Evolutionary conservation across 2,113 vertebrate genomes (phyloP).

Genomic region (Urocitellus parryii): DNA sequence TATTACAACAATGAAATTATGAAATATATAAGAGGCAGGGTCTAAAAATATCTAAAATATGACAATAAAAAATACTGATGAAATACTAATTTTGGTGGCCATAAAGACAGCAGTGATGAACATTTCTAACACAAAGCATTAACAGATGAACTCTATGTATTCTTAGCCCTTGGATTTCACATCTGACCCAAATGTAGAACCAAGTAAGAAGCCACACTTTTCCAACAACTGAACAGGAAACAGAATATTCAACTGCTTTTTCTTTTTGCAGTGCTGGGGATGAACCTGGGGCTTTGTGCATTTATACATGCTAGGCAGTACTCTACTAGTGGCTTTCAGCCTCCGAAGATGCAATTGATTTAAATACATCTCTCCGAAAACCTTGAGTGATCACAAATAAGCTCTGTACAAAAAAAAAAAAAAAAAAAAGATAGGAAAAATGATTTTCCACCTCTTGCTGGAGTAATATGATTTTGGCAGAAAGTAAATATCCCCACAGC

Average conservation of each 20-base stretch:
- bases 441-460: background rate
- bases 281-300: accelerated
- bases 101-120: background rate
- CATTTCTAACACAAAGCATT: background rate
- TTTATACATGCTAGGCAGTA: no score
- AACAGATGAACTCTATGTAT: background rate
- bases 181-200: background rate
- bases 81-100: background rate
- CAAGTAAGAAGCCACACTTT: background rate
- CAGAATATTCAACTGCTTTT: background rate
- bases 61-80: background rate
- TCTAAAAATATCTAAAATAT: background rate
- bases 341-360: background rate
- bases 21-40: background rate
- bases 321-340: no score
- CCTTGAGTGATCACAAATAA: background rate
- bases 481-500: background rate
- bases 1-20: background rate
- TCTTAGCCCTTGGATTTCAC: background rate
- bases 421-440: background rate
- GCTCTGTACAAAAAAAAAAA: background rate
- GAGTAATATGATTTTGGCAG: background rate
- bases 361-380: background rate
- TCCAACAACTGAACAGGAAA: background rate
- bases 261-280: background rate